These are phyloP conservation scores for Orientallactaga sibirica DNA, from an alignment of 2,797 vertebrate genomes.

Conservation along the genomic window DNA sequence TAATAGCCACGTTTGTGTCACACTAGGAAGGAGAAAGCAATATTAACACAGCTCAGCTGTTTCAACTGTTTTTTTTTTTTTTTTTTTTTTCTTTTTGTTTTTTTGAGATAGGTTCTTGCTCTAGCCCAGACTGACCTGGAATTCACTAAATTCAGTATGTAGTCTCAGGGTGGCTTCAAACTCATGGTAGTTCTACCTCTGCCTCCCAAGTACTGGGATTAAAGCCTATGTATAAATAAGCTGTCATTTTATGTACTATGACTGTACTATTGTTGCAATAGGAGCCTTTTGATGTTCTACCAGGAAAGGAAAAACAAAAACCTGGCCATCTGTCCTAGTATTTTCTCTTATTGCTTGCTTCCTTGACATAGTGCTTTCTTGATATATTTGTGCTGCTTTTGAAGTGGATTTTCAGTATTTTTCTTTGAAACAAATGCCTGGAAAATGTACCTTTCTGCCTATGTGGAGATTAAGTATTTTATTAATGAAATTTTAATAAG, in stretches of 20 bases:
- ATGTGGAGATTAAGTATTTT: conserved; percentile 13
- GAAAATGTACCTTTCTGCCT: conserved; percentile 55
- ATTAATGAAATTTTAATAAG: neutral
- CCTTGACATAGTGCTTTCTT: neutral
- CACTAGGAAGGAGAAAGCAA: neutral
- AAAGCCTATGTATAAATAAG: neutral
- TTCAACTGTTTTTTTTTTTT: neutral
- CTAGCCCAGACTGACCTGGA: too few species aligned
- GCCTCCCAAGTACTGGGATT: too few species aligned
- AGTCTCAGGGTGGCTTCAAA: too few species aligned
- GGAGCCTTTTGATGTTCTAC: neutral
- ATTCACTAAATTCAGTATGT: too few species aligned
- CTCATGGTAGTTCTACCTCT: too few species aligned
- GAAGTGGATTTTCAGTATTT: neutral
- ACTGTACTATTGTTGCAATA: neutral
- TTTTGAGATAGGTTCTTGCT: too few species aligned
- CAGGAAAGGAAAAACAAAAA: neutral
- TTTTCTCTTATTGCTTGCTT: neutral
- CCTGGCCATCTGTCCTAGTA: neutral
- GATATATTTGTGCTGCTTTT: neutral
- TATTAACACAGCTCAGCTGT: neutral
- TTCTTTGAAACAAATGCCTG: conserved; percentile 5
- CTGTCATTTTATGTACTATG: neutral
- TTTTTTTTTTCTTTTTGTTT: too few species aligned
- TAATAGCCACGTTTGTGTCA: neutral